phyloP scores from a whole-genome alignment of 2,888 invertebrate genomes.

The Mylabris sibirica region DNA sequence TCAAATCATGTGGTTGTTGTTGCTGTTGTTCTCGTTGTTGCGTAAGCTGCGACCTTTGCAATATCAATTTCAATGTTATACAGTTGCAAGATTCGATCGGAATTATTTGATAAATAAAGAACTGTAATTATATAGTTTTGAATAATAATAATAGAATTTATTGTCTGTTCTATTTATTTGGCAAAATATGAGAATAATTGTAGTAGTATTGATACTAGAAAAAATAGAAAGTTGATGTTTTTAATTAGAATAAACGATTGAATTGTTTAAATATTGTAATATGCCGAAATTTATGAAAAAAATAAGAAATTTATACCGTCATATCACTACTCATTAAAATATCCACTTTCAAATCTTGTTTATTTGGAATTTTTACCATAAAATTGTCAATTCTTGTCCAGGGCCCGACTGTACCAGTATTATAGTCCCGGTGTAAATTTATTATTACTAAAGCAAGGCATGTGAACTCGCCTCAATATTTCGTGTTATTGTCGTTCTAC shows the following conservation, averaged over 20 bases:
- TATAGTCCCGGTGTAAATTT: too few species aligned
- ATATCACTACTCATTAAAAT: background rate
- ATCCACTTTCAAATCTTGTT: background rate
- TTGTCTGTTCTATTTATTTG: background rate
- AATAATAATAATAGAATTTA: background rate
- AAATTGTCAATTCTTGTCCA: too few species aligned
- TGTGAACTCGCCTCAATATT: too few species aligned
- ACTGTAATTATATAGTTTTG: background rate
- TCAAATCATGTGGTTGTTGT: background rate
- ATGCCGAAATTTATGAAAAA: background rate
- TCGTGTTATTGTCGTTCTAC: too few species aligned
- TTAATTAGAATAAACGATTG: background rate
- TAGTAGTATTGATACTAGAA: background rate
- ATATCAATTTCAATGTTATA: background rate
- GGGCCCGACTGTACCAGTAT: too few species aligned
- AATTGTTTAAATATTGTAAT: background rate
- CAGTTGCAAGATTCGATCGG: background rate
- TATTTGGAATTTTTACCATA: background rate
- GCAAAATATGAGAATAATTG: background rate
- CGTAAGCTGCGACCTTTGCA: slow-evolving; percentile 6
- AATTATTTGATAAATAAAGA: background rate
- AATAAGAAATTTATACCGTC: background rate
- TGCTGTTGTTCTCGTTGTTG: background rate
- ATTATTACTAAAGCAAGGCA: too few species aligned
- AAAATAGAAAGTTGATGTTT: background rate